phyloP scores from a whole-genome alignment of 1,140 invertebrate genomes.

The Sesamia nonagrioides region DNA sequence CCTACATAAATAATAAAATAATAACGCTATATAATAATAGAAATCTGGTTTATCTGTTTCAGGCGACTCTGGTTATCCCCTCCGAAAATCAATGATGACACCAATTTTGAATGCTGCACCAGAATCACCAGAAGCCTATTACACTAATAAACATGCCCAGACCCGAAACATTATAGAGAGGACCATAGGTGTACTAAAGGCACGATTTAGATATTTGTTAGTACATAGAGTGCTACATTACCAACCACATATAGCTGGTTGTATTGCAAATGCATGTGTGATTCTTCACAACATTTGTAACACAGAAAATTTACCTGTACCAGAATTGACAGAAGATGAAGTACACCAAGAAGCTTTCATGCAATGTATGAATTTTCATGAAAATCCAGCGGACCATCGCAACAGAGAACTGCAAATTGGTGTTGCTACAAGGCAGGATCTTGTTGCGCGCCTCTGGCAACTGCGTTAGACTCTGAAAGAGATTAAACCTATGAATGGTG shows the following conservation, averaged over 20 bases:
- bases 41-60: slow-evolving; percentile 22
- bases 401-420: too few species aligned
- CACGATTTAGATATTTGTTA: slow-evolving; percentile 62
- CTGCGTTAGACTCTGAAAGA: too few species aligned
- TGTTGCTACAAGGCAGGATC: too few species aligned
- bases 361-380: too few species aligned
- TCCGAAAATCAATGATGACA: slow-evolving; percentile 57
- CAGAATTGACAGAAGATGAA: neutral
- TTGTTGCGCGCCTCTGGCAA: too few species aligned
- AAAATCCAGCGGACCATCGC: too few species aligned
- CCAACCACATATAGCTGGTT: slow-evolving; percentile 54
- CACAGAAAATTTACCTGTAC: slow-evolving; percentile 11
- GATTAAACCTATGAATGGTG: too few species aligned
- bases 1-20: too few species aligned
- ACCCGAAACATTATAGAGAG: slow-evolving; percentile 49
- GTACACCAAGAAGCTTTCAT: too few species aligned
- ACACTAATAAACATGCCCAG: slow-evolving; percentile 34
- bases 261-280: slow-evolving; percentile 47
- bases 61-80: slow-evolving; percentile 53
- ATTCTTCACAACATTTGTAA: slow-evolving; percentile 67
- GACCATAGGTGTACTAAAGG: slow-evolving; percentile 64
- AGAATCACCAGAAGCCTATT: slow-evolving; percentile 52
- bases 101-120: slow-evolving; percentile 54
- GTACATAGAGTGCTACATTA: slow-evolving; percentile 64
- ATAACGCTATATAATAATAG: neutral